Base-by-base conservation (phyloP, 1,140 invertebrate species). In the Chionoecetes opilio region DNA sequence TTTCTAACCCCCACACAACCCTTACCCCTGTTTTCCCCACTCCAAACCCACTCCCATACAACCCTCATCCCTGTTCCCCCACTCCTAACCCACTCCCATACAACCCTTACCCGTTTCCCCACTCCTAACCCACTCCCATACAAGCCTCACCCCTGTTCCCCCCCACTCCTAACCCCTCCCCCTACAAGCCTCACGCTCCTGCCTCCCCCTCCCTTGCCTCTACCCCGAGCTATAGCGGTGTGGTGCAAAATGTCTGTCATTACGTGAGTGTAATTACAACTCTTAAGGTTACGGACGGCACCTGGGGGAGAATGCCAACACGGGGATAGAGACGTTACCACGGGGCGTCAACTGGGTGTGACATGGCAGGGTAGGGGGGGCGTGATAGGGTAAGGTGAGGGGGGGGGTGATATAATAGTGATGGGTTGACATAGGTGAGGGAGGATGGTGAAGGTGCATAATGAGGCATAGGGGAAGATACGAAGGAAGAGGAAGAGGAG, bases 161-260 rank as follows among this genome's bases (percentile, higher is more conserved):
- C 63, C 21, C 21, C 41, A 46, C 41, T 14, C 41, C n/a, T 14
- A 5, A 5, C 14, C 41, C 14, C 14, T 46, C 41, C 41, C 41
- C 41, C 41, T 8, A 14, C 41, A 46, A 46, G 5, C 41, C 41
- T 46, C 41, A 8, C 41, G 14, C 41, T 14, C 41, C 41, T 46
- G 5, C 41, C 41, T 14, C 41, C 41, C 5, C 5, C 14, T 46
- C 41, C 5, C 41, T 14, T 46, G n/a, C 41, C 41, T 14, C 41
- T 5, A 14, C 41, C 63, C 63, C n/a, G 26, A 75, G 46, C 63
- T 75, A 75, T n/a, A 26, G 26, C 63, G 21, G 63, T n/a, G 63
- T n/a, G 63, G 63, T 21, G 63, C 63, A 75, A 75, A 75, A 75
- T 75, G n/a, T 26, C 63, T 75, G 63, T 75, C 63, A n/a, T 75